Evolutionary conservation across 2,113 vertebrate species (phyloP).

Genomic region (Hippocampus mohnikei): DNA sequence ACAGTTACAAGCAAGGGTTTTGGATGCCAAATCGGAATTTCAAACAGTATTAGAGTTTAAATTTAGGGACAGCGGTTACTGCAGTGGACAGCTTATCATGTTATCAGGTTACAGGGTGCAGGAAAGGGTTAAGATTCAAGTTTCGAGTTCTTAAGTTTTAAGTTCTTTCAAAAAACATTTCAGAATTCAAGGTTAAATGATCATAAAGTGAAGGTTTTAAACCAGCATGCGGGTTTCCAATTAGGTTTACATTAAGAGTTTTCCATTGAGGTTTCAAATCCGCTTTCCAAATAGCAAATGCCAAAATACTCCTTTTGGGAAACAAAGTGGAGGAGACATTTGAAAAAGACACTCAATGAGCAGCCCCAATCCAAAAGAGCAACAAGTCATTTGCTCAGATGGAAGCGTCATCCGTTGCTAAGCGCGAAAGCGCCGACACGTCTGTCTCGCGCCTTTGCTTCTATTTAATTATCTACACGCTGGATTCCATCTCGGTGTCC

Average conservation of each 20-base stretch:
- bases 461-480: neutral
- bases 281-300: neutral
- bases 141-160: neutral
- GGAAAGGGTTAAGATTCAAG: neutral
- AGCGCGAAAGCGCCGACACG: neutral
- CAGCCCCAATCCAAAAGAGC: neutral
- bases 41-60: neutral
- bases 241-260: neutral
- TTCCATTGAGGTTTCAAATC: neutral
- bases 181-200: no score
- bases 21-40: neutral
- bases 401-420: slow-evolving; percentile 19
- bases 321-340: neutral
- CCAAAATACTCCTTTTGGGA: neutral
- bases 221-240: neutral
- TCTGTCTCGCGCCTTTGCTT: neutral
- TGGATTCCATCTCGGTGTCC: neutral
- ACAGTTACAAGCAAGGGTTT: no score
- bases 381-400: neutral
- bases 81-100: no score
- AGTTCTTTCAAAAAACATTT: no score
- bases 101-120: no score
- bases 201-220: no score
- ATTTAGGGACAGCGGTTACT: no score
- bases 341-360: neutral